Conservation (phyloP, 30 jellyfish, hydroid and myxozoan genomes). For the Sanderia malayensis region DNA sequence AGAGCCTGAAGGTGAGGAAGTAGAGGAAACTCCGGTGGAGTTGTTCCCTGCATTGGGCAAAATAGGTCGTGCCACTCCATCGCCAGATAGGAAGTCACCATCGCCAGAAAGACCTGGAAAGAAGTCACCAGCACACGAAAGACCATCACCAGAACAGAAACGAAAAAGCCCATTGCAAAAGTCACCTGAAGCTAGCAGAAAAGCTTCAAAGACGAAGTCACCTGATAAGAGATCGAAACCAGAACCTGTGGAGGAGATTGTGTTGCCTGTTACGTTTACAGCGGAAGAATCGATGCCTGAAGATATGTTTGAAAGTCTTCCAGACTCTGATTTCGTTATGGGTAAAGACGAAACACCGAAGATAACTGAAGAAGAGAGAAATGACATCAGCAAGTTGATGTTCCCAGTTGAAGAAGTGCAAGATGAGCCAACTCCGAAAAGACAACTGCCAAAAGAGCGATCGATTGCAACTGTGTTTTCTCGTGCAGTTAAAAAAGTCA, state of each 20-base stretch:
- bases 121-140: background rate
- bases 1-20: constrained; percentile 25
- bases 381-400: constrained; percentile 29
- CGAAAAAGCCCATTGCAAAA: constrained; percentile 7
- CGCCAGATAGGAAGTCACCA: background rate
- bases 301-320: constrained; percentile 37
- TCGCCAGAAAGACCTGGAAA: constrained; percentile 2
- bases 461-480: constrained; percentile 23
- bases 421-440: constrained; percentile 9
- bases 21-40: background rate
- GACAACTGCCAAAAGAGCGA: constrained; percentile 2
- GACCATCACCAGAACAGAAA: constrained; percentile 16
- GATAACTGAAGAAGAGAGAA: constrained; percentile 58
- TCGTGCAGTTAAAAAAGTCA: constrained; percentile 34
- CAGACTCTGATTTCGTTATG: constrained; percentile 28
- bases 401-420: constrained; percentile 18
- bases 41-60: constrained; percentile 20
- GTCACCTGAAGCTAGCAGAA: constrained; percentile 9
- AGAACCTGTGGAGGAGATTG: constrained; percentile 25
- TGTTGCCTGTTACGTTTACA: constrained; percentile 30
- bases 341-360: background rate
- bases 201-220: background rate
- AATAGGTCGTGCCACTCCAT: background rate
- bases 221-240: constrained; percentile 25
- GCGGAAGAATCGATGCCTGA: constrained; percentile 49